Conservation (phyloP, 2,888 invertebrate species). For the Blomia tropicalis region DNA sequence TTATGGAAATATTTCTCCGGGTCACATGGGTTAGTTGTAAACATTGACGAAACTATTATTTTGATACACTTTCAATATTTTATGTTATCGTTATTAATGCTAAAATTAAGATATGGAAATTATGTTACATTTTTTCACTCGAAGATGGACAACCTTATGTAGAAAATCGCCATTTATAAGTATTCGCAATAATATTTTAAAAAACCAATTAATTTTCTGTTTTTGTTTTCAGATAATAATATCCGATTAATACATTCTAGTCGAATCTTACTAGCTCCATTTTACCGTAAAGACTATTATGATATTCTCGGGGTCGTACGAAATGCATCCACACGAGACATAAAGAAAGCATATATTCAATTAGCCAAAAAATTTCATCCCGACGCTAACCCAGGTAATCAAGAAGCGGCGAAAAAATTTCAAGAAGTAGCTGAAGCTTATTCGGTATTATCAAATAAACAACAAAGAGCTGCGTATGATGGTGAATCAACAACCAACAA, state of each 20-base stretch:
- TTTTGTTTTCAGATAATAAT: not conserved
- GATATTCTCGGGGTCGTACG: slow-evolving; percentile 16
- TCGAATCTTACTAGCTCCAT: not conserved
- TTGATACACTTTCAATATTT: no score
- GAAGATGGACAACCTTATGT: no score
- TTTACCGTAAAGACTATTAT: slow-evolving; percentile 17
- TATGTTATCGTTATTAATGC: no score
- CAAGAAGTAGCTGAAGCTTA: slow-evolving; percentile 19
- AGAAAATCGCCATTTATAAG: no score
- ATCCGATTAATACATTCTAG: not conserved
- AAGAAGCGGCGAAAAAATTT: slow-evolving; percentile 10
- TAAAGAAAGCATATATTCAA: slow-evolving; percentile 7
- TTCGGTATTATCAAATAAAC: not conserved
- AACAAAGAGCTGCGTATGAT: slow-evolving; percentile 14
- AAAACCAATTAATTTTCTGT: no score
- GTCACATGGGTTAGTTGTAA: no score
- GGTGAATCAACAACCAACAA: not conserved
- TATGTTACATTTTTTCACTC: no score
- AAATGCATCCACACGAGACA: slow-evolving; percentile 19
- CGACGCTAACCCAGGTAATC: slow-evolving; percentile 19
- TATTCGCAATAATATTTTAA: no score
- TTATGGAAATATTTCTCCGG: no score
- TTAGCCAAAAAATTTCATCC: slow-evolving; percentile 23
- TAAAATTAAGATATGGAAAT: no score
- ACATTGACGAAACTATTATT: no score